Evolutionary conservation across 2,797 vertebrate genomes (phyloP), one percentile per base, ranked within the genome.

Genomic region (Typhlichthys subterraneus): DNA sequence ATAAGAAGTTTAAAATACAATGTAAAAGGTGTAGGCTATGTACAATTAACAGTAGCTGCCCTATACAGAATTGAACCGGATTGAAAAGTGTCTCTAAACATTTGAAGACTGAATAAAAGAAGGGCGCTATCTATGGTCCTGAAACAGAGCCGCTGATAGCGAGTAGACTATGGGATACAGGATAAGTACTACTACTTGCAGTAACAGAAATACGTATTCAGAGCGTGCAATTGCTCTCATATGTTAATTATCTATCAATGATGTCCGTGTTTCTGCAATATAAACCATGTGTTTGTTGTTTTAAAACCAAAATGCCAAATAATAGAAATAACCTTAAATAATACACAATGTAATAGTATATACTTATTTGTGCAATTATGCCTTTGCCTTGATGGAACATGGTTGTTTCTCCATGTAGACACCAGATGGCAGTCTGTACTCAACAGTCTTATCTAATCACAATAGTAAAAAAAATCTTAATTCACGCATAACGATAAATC

Each of bases 51-150:
- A 38, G 6, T 38, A 1, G 8, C 7, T 29, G 23, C 23, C 23
- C 23, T 38, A 38, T 38, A 38, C 8, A 38, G 33, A 9, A 38
- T 9, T 38, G 7, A 38, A 38, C 6, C 1, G 7, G 33, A 38
- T 9, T 42, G 38, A 42, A 42, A 42, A 42, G 38, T 42, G 23
- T 29, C 23, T 29, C 23, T 29, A 4, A 29, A 29, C 23, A 4
- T 29, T 13, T 33, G 53, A 9, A 31, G 9, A 23, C 46, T 29
- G 23, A 29, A 14, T 46, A 31, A 10, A 4, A 12, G 2, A 11
- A 3, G 3, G 23, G 23, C 67, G 70, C 88, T 92, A 85, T 91
- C 90, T 82, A 8, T 84, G 86, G 89, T 91, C 52, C 89, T 93
- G 90, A 91, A 90, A 67, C 59, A 15, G 48, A 50, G 19, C 23